phyloP scores from a whole-genome alignment of 2,888 invertebrate species.

The Trachelus troglodyta region DNA sequence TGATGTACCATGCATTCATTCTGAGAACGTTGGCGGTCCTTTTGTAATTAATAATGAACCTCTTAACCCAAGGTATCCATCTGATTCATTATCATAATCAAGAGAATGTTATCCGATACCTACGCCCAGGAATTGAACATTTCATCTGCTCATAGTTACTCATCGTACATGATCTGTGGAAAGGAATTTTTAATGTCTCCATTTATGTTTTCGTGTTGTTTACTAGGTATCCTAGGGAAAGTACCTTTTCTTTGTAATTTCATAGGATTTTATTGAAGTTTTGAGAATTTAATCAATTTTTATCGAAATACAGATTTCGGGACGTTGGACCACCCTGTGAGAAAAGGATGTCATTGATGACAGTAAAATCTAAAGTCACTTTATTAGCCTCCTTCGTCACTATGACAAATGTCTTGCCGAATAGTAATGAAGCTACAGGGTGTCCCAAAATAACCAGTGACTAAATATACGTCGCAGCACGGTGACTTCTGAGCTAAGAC shows the following conservation, averaged over 20 bases:
- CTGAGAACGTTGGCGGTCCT: background rate
- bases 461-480: slow-evolving; percentile 41
- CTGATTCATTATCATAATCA: background rate
- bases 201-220: background rate
- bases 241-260: background rate
- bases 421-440: slow-evolving; percentile 4
- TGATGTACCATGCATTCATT: background rate
- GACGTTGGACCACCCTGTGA: background rate
- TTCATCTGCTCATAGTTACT: background rate
- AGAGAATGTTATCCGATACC: background rate
- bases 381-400: slow-evolving; percentile 4
- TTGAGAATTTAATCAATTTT: background rate
- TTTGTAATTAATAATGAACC: slow-evolving; percentile 3
- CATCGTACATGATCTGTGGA: background rate
- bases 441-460: slow-evolving; percentile 9
- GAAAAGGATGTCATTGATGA: background rate
- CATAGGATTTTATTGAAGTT: background rate
- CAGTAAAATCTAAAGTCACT: slow-evolving; percentile 6
- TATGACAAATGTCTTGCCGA: slow-evolving; percentile 9
- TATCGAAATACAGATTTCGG: background rate
- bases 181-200: background rate
- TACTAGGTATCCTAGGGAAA: background rate
- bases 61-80: background rate
- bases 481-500: slow-evolving; percentile 31
- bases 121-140: background rate